These are phyloP conservation scores for Leptonema lineaticorne DNA, from an alignment of 1,140 invertebrate species.

Conservation along the genomic window DNA sequence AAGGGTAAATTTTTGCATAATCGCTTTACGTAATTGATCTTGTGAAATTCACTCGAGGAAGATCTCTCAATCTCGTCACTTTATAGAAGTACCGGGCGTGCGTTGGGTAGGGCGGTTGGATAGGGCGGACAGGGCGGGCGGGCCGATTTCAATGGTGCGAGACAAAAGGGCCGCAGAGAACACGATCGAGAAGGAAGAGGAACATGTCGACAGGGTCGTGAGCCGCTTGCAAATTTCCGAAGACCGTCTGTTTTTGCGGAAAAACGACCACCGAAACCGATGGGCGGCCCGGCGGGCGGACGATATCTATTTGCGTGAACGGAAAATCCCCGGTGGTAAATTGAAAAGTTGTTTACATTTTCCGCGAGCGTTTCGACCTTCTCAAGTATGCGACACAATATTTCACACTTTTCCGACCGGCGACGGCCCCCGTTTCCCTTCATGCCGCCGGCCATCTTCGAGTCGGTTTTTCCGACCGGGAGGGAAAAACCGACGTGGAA, in stretches of 20 bases:
- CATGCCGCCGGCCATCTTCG: too few species aligned
- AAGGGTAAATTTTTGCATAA: too few species aligned
- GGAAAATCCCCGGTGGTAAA: constrained; percentile 22
- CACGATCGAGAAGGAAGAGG: background rate
- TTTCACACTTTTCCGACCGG: background rate
- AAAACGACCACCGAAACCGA: too few species aligned
- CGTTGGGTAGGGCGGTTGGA: background rate
- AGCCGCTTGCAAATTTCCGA: constrained; percentile 14
- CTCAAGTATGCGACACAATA: constrained; percentile 24
- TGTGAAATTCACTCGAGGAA: too few species aligned
- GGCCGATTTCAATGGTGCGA: background rate
- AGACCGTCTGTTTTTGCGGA: constrained; percentile 16
- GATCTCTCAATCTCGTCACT: too few species aligned
- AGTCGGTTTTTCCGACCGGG: too few species aligned
- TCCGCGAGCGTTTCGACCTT: constrained; percentile 6
- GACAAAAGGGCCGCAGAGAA: background rate
- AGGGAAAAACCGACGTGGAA: too few species aligned
- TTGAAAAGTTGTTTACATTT: constrained; percentile 28
- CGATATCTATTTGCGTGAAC: constrained; percentile 22
- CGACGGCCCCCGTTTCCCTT: background rate
- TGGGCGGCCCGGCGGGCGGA: too few species aligned
- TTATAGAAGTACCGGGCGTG: background rate
- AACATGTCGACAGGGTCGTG: constrained; percentile 15
- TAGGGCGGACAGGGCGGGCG: background rate
- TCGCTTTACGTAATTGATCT: too few species aligned